These are phyloP conservation scores for Miltochrista miniata DNA, from an alignment of 2,888 invertebrate genomes.

Conservation along the genomic window DNA sequence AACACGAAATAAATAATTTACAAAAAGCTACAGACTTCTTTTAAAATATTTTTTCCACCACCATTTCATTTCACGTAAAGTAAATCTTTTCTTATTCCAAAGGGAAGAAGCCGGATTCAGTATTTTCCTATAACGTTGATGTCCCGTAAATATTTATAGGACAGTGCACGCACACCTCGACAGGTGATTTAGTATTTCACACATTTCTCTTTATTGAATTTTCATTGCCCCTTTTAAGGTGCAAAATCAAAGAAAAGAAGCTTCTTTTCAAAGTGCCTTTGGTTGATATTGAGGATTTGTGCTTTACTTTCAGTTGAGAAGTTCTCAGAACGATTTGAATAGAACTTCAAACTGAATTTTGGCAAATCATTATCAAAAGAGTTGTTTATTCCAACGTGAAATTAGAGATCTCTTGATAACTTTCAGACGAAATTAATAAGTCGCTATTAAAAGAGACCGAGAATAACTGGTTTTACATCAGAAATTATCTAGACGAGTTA, in stretches of 20 bases:
- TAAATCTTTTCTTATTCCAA: neutral
- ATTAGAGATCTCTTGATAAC: too few species aligned
- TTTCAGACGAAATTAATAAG: too few species aligned
- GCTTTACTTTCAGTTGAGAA: neutral
- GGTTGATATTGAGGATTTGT: neutral
- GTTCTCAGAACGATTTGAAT: neutral
- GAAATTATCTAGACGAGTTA: too few species aligned
- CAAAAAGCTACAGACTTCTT: too few species aligned
- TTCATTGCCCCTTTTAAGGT: slow-evolving; percentile 28
- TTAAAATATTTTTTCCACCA: too few species aligned
- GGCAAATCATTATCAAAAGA: too few species aligned
- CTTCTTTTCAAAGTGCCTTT: slow-evolving; percentile 1
- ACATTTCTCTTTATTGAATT: slow-evolving; percentile 39
- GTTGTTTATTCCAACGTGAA: too few species aligned
- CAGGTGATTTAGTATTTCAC: slow-evolving; percentile 50
- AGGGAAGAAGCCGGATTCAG: slow-evolving; percentile 16
- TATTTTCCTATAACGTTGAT: slow-evolving; percentile 39
- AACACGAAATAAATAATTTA: too few species aligned
- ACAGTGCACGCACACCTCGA: slow-evolving; percentile 23
- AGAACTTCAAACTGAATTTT: too few species aligned
- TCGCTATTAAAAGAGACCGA: too few species aligned
- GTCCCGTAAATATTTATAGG: slow-evolving; percentile 62
- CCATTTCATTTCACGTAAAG: neutral
- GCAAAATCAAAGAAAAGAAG: slow-evolving; percentile 19
- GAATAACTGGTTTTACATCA: too few species aligned